Evolutionary conservation across 1,140 invertebrate genomes (phyloP), one percentile per base, ranked within the genome.

Genomic region (Lysiphlebus fabarum): DNA sequence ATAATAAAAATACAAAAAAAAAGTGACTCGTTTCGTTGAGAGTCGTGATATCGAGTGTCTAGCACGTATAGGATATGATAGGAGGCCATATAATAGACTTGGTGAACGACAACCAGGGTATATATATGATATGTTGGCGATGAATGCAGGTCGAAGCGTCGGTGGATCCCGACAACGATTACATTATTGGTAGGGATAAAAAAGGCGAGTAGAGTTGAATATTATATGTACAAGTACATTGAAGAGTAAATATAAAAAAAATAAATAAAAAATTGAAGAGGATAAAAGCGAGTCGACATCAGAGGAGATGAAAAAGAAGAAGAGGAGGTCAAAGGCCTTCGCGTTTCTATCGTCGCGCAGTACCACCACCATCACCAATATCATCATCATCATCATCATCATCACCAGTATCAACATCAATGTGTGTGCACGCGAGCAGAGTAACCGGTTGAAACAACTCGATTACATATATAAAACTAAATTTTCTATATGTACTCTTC

Each of bases 301-400:
- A 26, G 44, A 45, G 14, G 36, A 47, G 36, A 47, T 17, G 26
- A 60, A 56, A 63, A 58, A 62, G 53, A 55, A 53, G 45, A 38
- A 65, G 65, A 61, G 67, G 74, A 77, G 77, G 77, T 79, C 77
- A 79, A 78, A 79, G 74, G 75, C 77, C 76, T 78, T 63, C 65
- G 71, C 63, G 65, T 68, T 62, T 59, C 64, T 68, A 64, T 41
- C 51, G 45, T 50, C 51, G 63, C 64, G 66, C 68, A 67, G 65
- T 65, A 65, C 67, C 72, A 71, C 58, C 60, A 65, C 65, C 53
- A 53, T 26, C 12, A 40, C 55, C 49, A 50, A 37, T 43, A 3
- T 47, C 55, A 41, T 51, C 10, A 34, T 41, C 44, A 40, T 45
- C 36, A 48, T 42, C 42, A 48, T 12, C 40, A 43, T 57, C 26